Evolutionary conservation across 2,797 vertebrate species (phyloP), one percentile per base, ranked within the genome.

Genomic region (Lutjanus campechanus): DNA sequence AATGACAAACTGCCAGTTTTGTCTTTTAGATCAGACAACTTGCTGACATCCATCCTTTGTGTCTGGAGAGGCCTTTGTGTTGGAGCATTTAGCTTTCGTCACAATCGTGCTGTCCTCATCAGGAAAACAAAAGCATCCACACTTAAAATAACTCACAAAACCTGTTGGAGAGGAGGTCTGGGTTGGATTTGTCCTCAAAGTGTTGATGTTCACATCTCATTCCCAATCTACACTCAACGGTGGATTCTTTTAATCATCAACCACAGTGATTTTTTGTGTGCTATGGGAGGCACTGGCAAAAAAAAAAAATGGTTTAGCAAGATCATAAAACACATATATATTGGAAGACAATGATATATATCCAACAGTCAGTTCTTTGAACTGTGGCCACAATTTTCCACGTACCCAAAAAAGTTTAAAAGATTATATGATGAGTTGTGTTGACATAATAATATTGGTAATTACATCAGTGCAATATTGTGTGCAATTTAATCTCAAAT

Each of bases 11-110:
- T 0, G 19, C 13, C 17, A 1, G 5, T 40, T 49, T 25, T 4
- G 13, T 13, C 17, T 1, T 43, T 66, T 46, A 29, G 50, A 20
- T 59, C 7, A 0, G 20, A 44, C 40, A 36, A 65, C 76, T 55
- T 49, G 67, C 72, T 62, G 70, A 74, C 71, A 77, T 74, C 66
- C 3, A 12, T 63, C 41, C 65, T 29, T 44, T 40, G 65, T 17
- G n/a, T 72, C 70, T 36, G 17, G 29, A 36, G 29, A 69, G 67
- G n/a, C 11, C 36, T n/a, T 70, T 60, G 61, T 63, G n/a, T 76
- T n/a, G 25, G 67, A 62, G 22, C n/a, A 46, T 74, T 62, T 41
- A n/a, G 71, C 65, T 70, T 72, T 77, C 47, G 73, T 82, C 7
- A 4, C 58, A 89, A 77, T 46, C 59, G 61, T 11, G 1, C 17